Evolutionary conservation across 2,797 vertebrate species (phyloP).

Genomic region (Acrocephalus scirpaceus): DNA sequence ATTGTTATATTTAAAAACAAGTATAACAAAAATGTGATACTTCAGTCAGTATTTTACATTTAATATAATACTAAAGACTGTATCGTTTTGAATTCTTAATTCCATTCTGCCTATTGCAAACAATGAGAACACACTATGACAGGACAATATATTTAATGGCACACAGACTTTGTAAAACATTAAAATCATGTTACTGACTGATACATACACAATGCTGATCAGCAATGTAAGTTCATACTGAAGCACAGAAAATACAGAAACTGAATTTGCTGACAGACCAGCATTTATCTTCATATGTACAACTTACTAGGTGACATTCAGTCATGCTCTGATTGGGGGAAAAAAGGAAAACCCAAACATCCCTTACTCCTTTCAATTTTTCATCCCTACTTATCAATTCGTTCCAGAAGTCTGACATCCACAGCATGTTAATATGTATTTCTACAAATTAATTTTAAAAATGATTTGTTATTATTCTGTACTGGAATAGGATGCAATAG

Average conservation of each 20-base stretch:
- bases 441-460: background rate
- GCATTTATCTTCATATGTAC: background rate
- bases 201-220: background rate
- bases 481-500: background rate
- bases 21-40: background rate
- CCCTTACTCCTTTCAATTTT: background rate
- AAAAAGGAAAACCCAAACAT: background rate
- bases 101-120: background rate
- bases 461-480: background rate
- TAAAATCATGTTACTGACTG: background rate
- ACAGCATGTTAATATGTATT: background rate
- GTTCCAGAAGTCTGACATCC: background rate
- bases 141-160: background rate
- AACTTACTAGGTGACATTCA: background rate
- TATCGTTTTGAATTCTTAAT: background rate
- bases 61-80: background rate
- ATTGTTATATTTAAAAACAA: background rate
- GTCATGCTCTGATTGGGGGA: background rate
- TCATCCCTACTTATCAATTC: background rate
- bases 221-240: background rate
- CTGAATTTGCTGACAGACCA: background rate
- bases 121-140: background rate
- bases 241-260: background rate
- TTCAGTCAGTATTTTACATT: background rate
- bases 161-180: background rate